Base-by-base conservation (phyloP, 2,888 invertebrate species). In the Drosophila ezoana region DNA sequence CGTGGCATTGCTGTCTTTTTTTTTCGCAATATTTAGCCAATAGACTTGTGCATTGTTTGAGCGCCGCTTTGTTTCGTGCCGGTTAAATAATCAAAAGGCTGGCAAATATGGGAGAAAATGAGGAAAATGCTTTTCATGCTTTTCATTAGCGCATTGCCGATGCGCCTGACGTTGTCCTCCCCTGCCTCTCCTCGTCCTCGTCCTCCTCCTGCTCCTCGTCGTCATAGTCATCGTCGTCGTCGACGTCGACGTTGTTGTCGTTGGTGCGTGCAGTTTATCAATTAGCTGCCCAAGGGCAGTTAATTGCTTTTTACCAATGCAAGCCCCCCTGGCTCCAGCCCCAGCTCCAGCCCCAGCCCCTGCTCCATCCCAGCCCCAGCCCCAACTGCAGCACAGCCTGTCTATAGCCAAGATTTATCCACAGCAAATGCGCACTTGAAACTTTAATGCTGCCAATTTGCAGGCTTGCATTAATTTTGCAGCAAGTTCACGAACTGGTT, bases 111-210 rank as follows among this genome's bases (percentile, higher is more conserved):
- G 2, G 13, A 16, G 38, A 40, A 40, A 60, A 48, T 59, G 67
- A 45, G 37, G 32, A 54, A 66, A 72, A 66, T 62, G 52, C 62
- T 43, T 56, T 62, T 75, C 54, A 70, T 59, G 82, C 74, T 83
- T 87, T 86, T 83, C 83, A 88, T 88, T 86, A 83, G 78, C 75
- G 86, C 82, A 81, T 67, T 77, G 63, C 76, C 60, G 65, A 69
- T 78, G 72, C 87, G 62, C 47, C 65, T 65, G 68, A 65, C 56
- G 60, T 58, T 28, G 28, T 28, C 28, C 28, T 8, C 2, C 28
- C 28, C 28, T 28, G 28, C 28, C 28, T 28, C 28, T 41, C n/a
- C 37, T 38, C 52, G 10, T 53, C 37, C 4, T 47, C 14, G 1
- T 23, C 5, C 23, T 23, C 23, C 8, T 35, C 9, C 4, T 53